Base-by-base conservation (phyloP, 1,140 invertebrate genomes). In the Hydropsyche tenuis region DNA sequence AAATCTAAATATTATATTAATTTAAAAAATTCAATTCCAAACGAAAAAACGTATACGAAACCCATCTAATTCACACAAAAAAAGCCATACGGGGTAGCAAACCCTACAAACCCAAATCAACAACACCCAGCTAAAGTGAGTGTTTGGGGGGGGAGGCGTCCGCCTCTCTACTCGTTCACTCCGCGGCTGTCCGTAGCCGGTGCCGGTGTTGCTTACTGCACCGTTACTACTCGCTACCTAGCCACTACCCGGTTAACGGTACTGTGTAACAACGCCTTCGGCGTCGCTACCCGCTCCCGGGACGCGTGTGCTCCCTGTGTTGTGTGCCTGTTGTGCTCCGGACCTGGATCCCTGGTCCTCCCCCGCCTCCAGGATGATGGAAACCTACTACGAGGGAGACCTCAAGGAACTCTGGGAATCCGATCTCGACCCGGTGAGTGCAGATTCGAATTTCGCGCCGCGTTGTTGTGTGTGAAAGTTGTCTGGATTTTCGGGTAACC, bases 321-420 rank as follows among this genome's bases (percentile, higher is more conserved):
- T 60, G 4, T 9, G 16, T 53, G 63, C 37, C 4, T 20, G 11
- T 22, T 20, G 3, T 64, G 6, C 63, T 18, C 30, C 9, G 14
- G 16, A 7, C 12, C 6, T 23, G 23, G 63, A 27, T 42, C 9
- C 43, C 23, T 42, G 37, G 20, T 18, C 1, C 25, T 14, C 11
- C n/a, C 16, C 62, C 62, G 79, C 80, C 80, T 80, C 45, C 81
- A 80, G 81, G 79, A 80, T 78, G 81, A 90, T 89, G 87, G 90
- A 91, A 86, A 86, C 87, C 77, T 90, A 89, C 81, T 90, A 89
- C 84, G 90, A 91, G 84, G 87, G 89, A 79, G 90, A 92, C 83
- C 86, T 92, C 79, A 90, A 89, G 83, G 90, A 92, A 81, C 85
- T 92, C 79, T 92, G 90, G 90, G 91, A 92, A 80, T 88, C 89